Evolutionary conservation across 1,140 invertebrate species (phyloP), one percentile per base, ranked within the genome.

Genomic region (Diuraphis noxia): DNA sequence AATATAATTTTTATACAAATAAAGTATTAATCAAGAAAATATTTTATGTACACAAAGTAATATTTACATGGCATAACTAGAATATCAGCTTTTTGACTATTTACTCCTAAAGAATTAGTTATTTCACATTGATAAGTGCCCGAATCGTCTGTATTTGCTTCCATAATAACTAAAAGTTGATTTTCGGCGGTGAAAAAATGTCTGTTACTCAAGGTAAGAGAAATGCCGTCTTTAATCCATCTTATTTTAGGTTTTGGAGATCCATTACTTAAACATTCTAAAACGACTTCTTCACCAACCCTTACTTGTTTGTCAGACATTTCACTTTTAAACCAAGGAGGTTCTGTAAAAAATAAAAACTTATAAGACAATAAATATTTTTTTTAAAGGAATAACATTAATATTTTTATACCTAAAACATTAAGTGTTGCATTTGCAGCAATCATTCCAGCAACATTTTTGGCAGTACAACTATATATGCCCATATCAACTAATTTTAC

Each of bases 391-490:
- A 92, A 82, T 43, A 72, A 38, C 43, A 34, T 17, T 19, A 49
- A 52, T 91, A 46, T 38, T 36, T 46, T 5, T 40, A 17, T 94
- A 97, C 96, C 96, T 92, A 96, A 95, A 49, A 99, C 97, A 92
- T 96, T 96, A 5, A 99, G 94, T n/a, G 96, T 97, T 0, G 97
- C 98, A 95, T 98, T 99, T 5, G 97, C 96, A 88, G 97, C 96
- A 38, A 98, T 96, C 81, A 95, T 95, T 2, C 98, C 98, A 34
- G 98, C 98, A 34, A 96, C 94, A 94, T 99, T 99, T 93, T 96
- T 95, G 0, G 98, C 98, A 13, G 96, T 98, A 94, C 98, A 99
- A 49, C 97, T 98, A 93, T 99, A 99, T 6, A 98, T 95, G 5
- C 98, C 98, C 93, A 96, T 96, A 94, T 99, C 98, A 63, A 95